Evolutionary conservation across 92 coral and sea anemone genomes (phyloP), one percentile per base, ranked within the genome.

Genomic region (Porites evermanni): DNA sequence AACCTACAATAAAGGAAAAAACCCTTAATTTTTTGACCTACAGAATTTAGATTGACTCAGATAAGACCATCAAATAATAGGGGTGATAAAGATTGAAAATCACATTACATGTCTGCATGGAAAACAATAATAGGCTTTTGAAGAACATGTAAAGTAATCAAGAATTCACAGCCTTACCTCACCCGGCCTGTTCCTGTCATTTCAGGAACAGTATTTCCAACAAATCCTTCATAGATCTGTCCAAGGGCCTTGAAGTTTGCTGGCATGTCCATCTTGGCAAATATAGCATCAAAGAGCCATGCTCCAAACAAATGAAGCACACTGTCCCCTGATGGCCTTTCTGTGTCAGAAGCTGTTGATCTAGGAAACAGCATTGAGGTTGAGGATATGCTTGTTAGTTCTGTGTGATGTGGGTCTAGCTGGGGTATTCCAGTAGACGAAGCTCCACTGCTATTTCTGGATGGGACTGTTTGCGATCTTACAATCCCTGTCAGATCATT

Each of bases 251-350:
- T 89, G 21, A 83, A 90, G 54, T 93, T 90, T n/a, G 90, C 86
- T 64, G 85, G 77, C 94, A 93, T 87, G 85, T 93, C 93, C 14
- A 91, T 86, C 85, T 95, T 92, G 26, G 94, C 97, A 84, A 97
- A 86, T 8, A 93, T 91, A 69, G 99, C 99, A 61, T 95, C 96
- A 90, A 97, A 97, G 80, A 97, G 86, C 99, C 99, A 97, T 6
- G 98, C 84, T 51, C 98, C 99, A 89, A 95, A 95, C 72, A 97
- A 79, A 82, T 97, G 98, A 3, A 97, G 92, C 50, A 97, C 83
- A 75, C 99, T 97, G 64, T 97, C 96, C 12, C 94, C 99, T 50
- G 98, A 93, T 10, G 99, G 98, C 84, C 89, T 90, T 12, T 82
- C 71, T 18, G 84, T 61, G 13, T 80, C 79, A n/a, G 76, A 85